Conservation (phyloP, 2,888 invertebrate genomes). For the Synergus gifuensis region DNA sequence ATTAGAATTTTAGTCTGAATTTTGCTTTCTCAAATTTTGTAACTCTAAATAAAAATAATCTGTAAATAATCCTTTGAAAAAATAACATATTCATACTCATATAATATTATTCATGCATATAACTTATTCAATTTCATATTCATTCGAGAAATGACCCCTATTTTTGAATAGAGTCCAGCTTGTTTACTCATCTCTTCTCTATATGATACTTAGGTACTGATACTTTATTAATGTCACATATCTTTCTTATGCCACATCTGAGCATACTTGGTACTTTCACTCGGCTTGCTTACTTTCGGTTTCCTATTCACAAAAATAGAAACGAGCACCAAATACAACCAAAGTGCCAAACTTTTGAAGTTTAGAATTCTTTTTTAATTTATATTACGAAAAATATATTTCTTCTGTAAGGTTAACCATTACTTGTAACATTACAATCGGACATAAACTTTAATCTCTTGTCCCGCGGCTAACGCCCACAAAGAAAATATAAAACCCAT, state of each 20-base stretch:
- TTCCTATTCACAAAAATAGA: no score
- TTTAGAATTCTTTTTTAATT: no score
- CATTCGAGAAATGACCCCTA: background rate
- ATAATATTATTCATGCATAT: no score
- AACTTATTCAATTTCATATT: background rate
- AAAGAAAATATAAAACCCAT: conserved; percentile 59
- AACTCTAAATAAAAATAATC: no score
- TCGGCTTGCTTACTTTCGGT: background rate
- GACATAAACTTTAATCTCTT: conserved; percentile 43
- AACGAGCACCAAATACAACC: no score
- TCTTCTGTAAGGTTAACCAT: conserved; percentile 51
- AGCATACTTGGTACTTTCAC: background rate
- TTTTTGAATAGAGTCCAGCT: background rate
- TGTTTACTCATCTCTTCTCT: background rate
- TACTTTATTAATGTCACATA: background rate
- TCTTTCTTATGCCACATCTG: background rate
- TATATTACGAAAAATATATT: background rate
- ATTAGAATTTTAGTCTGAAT: no score
- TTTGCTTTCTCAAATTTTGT: no score
- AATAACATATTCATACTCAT: no score
- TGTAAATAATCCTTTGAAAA: no score
- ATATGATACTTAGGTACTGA: background rate
- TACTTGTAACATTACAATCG: conserved; percentile 54
- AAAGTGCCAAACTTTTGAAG: no score
- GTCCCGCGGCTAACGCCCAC: conserved; percentile 56